Base-by-base conservation (phyloP, 2,888 invertebrate genomes). In the Campoplex capitator region DNA sequence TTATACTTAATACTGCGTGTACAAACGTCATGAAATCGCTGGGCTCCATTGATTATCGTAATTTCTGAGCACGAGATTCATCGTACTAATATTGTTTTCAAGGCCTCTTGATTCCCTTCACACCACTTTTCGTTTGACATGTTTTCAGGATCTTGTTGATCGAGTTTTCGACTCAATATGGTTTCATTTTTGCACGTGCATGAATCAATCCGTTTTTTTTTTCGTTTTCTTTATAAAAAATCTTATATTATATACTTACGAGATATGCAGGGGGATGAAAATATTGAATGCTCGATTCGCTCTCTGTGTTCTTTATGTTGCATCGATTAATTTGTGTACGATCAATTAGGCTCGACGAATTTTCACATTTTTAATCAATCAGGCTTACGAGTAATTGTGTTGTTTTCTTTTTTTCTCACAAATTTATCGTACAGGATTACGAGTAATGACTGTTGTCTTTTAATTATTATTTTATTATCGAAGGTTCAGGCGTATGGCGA, bases 221-320 rank as follows among this genome's bases (percentile, higher is more conserved):
- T 32, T 45, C 48, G 23, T 62, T 76, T 32, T 62, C 32, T 45
- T 76, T 58, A 58, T 83, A 11, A 56, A 54, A 16, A 56, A 65
- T 73, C 23, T 71, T 73, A 68, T 68, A 58, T 71, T 73, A 68
- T 68, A 58, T 65, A 35, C 42, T 62, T 62, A 68, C 38, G 23
- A 23, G 23, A 65, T 32, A 82, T 56, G 45, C 78, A 58, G 68
- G 68, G 80, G 56, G 62, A 76, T 45, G 45, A 58, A 62, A 45
- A 51, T 35, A 48, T 73, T 65, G 48, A 56, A 54, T 73, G 83
- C 84, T 84, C 80, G 67, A 67, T 68, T 86, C 89, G 88, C 89
- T 89, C 89, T 89, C 85, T 88, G 91, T 90, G 91, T 91, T 91
- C 91, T 92, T 92, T 92, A 92, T 91, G 91, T 90, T 91, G 93